Conservation (phyloP, 2,797 vertebrate species). For the Pseudotriccus pelzelni region DNA sequence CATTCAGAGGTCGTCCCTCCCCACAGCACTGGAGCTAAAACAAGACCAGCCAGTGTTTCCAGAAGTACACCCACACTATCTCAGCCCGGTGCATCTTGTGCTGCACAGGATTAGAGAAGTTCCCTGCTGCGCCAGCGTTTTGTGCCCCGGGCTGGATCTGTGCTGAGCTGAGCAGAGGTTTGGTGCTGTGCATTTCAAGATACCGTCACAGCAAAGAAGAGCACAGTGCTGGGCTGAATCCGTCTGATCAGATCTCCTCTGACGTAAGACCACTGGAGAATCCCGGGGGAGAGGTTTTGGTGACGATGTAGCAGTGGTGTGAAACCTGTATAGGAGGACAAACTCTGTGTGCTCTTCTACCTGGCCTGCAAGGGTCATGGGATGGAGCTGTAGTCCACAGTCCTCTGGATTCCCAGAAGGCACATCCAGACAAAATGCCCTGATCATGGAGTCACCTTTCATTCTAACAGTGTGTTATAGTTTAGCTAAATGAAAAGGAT, state of each 20-base stretch:
- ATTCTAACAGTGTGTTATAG: neutral
- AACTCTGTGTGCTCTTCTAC: neutral
- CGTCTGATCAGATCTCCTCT: neutral
- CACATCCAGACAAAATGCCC: neutral
- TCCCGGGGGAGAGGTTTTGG: neutral
- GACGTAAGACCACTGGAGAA: neutral
- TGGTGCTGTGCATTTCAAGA: neutral
- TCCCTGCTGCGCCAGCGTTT: fast-evolving
- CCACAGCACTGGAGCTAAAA: neutral
- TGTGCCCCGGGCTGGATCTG: neutral
- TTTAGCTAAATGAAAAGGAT: neutral
- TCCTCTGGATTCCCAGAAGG: fast-evolving
- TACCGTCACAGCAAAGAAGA: neutral
- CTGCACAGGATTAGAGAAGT: neutral
- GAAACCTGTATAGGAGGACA: neutral
- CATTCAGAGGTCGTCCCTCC: neutral
- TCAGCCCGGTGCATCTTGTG: neutral
- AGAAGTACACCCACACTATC: neutral
- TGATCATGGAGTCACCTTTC: neutral
- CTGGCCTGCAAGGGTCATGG: fast-evolving
- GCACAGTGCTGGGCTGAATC: neutral
- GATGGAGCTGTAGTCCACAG: neutral
- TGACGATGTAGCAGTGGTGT: neutral
- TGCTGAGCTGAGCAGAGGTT: neutral
- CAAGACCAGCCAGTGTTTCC: conserved; percentile 34